Evolutionary conservation across 2,888 invertebrate species (phyloP), one percentile per base, ranked within the genome.

Genomic region (Fragum fragum): DNA sequence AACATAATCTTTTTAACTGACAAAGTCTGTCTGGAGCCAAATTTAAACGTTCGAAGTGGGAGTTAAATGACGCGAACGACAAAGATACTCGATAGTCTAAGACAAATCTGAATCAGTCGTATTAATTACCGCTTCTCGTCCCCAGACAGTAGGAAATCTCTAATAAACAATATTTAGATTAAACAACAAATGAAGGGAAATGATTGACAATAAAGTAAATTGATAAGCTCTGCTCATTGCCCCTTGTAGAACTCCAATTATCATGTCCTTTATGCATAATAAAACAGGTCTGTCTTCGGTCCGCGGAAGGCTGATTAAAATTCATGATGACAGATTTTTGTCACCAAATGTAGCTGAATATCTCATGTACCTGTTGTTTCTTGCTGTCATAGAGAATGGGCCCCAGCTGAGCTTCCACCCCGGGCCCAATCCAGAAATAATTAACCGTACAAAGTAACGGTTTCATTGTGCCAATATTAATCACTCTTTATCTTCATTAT

Each of bases 381-480:
- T 79, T 68, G 72, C 74, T 79, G 79, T 79, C 72, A 69, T 42
- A 32, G n/a, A 52, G 68, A 77, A 76, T 68, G 36, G 57, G 42
- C 52, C 71, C 83, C 83, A 79, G 75, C 83, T 80, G 83, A 79
- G 73, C 70, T 42, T 9, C 47, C 42, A 75, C 83, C 83, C 55
- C 70, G 53, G 76, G 79, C 74, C 32, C 61, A 74, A 77, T 79
- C 76, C 71, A 74, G 68, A 76, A 79, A 83, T 79, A 83, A 83
- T 83, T 83, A 83, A 83, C 77, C 76, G 61, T 76, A 79, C 83
- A 63, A 71, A 83, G 70, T 80, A 83, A 83, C 83, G 83, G 83
- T 80, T 83, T 83, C 79, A 80, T 83, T 52, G 74, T 42, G 23
- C 55, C 61, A 83, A 79, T 79, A 79, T 79, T 79, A 77, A 76